A percentile compares a stretch with the other conserved stretches of the same genome.
These are phyloP conservation scores for Zapornia atra DNA, from an alignment of 2,113 vertebrate genomes.

Conservation along the genomic window DNA sequence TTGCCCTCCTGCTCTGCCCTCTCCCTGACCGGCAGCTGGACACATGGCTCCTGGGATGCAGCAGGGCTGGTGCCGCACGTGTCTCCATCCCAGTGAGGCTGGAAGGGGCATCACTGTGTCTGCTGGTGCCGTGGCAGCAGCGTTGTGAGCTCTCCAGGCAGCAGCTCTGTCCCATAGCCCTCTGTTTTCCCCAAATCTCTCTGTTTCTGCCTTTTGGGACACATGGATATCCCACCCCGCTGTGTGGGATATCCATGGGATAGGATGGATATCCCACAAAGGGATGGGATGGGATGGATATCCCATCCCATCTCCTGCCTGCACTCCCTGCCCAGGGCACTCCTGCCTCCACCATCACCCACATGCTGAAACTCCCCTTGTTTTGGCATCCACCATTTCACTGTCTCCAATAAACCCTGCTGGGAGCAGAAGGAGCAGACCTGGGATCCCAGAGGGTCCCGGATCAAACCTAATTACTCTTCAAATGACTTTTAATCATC, in stretches of 20 bases:
- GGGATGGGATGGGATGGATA: too few relatives aligned
- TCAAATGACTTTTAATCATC: conserved; percentile 21
- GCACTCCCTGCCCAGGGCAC: not conserved
- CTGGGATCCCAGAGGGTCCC: not conserved
- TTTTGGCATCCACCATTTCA: not conserved
- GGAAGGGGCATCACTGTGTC: not conserved
- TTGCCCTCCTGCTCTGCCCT: not conserved
- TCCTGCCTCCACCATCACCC: not conserved
- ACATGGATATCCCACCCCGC: fast-evolving
- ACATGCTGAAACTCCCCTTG: fast-evolving
- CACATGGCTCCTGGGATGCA: fast-evolving
- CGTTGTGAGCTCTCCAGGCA: not conserved
- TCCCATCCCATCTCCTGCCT: fast-evolving
- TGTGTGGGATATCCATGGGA: too few relatives aligned
- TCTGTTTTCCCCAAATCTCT: not conserved
- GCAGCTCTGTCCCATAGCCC: not conserved
- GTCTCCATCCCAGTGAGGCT: not conserved
- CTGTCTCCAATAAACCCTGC: fast-evolving
- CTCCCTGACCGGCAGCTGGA: not conserved
- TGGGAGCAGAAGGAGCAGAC: not conserved
- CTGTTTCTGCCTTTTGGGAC: not conserved
- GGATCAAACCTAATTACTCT: conserved; percentile 29
- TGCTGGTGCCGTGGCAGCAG: fast-evolving
- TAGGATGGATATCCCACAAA: too few relatives aligned
- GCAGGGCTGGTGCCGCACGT: not conserved